Conservation (phyloP, 2,888 invertebrate species). For the Phalera bucephala region DNA sequence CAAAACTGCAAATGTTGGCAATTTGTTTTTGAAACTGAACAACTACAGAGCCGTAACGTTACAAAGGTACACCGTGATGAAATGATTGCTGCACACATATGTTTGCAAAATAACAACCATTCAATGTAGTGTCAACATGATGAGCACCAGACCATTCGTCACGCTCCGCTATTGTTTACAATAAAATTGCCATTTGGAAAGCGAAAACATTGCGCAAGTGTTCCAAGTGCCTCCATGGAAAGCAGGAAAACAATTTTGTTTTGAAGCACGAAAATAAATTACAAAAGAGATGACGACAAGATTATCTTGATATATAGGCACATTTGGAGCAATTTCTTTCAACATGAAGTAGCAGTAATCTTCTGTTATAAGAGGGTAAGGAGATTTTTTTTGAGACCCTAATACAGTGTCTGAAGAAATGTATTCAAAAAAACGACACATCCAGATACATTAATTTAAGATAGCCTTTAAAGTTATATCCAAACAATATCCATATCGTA, state of each 20-base stretch:
- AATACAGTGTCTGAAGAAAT: too few relatives aligned
- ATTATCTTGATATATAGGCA: neutral
- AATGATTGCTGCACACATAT: constrained; percentile 26
- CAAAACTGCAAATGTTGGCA: constrained; percentile 20
- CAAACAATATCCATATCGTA: too few relatives aligned
- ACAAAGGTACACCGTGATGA: constrained; percentile 32
- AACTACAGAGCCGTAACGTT: constrained; percentile 8
- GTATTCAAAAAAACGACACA: too few relatives aligned
- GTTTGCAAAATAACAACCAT: constrained; percentile 38
- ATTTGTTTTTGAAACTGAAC: constrained; percentile 20
- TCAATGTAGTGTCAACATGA: constrained; percentile 30
- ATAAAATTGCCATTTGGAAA: constrained; percentile 30
- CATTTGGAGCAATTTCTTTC: neutral
- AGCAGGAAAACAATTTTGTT: constrained; percentile 3
- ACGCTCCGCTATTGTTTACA: constrained; percentile 36
- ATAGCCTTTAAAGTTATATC: too few relatives aligned
- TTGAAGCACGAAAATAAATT: neutral
- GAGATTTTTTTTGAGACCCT: too few relatives aligned
- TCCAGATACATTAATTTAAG: too few relatives aligned
- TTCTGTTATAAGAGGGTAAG: too few relatives aligned
- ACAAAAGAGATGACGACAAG: neutral
- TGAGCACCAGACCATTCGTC: constrained; percentile 29
- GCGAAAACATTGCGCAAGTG: constrained; percentile 26
- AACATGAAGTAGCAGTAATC: too few relatives aligned
- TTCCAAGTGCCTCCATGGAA: constrained; percentile 2